These are phyloP conservation scores for Opisthograptis luteolata DNA, from an alignment of 2,888 invertebrate species.

Conservation along the genomic window DNA sequence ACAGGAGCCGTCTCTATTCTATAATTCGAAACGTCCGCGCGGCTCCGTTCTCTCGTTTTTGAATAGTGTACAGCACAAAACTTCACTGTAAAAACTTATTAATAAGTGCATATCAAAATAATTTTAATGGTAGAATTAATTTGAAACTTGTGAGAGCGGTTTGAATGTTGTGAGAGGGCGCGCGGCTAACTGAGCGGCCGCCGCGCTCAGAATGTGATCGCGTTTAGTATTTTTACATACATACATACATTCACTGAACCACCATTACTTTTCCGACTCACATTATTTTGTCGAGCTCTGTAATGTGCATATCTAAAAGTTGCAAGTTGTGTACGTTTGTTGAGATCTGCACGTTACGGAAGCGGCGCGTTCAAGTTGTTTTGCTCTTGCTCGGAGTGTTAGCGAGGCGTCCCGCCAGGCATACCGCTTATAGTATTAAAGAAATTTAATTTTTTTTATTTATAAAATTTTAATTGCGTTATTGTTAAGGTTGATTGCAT, in stretches of 20 bases:
- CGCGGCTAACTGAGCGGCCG: conserved; percentile 35
- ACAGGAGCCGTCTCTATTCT: conserved; percentile 47
- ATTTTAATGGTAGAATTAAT: conserved; percentile 77
- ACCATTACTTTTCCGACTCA: conserved; percentile 22
- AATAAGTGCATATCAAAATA: conserved; percentile 82
- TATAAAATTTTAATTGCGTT: conserved; percentile 48
- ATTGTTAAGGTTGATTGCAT: conserved; percentile 44
- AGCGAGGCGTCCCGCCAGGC: conserved; percentile 53
- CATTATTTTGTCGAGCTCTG: conserved; percentile 16
- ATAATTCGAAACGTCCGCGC: conserved; percentile 40
- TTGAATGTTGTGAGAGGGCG: conserved; percentile 41
- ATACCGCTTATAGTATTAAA: conserved; percentile 56
- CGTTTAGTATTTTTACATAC: conserved; percentile 32
- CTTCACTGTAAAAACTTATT: conserved; percentile 77
- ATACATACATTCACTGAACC: conserved; percentile 30
- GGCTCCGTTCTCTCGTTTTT: conserved; percentile 48
- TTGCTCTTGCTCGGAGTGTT: conserved; percentile 26
- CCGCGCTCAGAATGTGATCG: conserved; percentile 36
- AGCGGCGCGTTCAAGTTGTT: conserved; percentile 10
- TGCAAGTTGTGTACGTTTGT: neutral
- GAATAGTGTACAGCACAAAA: conserved; percentile 80
- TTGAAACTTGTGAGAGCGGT: conserved; percentile 59
- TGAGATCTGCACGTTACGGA: conserved; percentile 11
- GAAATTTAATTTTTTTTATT: conserved; percentile 46
- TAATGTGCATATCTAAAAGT: conserved; percentile 15